Conservation (phyloP, 2,113 vertebrate species). For the Nicator chloris region DNA sequence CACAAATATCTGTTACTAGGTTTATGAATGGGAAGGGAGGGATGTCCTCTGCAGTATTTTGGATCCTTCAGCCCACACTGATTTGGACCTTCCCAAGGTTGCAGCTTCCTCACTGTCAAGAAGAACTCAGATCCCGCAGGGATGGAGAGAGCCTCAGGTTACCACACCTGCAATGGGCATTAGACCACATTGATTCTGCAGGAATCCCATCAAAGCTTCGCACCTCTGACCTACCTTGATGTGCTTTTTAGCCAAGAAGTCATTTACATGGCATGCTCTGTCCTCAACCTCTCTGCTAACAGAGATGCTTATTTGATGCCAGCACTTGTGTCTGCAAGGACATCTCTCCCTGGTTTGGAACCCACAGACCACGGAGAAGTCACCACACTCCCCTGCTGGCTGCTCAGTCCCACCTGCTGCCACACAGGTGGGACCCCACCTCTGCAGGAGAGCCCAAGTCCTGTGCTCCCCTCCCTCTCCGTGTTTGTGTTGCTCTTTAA, state of each 20-base stretch:
- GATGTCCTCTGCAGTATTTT: neutral
- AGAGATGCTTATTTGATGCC: neutral
- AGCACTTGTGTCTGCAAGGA: neutral
- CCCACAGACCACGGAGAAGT: neutral
- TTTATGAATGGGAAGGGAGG: neutral
- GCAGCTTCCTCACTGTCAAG: neutral
- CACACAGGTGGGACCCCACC: neutral
- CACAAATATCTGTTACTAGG: neutral
- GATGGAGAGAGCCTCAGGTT: neutral
- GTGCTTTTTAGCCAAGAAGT: neutral
- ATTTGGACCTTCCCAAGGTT: neutral
- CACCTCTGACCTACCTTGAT: neutral
- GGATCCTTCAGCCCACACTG: neutral
- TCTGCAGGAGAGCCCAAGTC: neutral
- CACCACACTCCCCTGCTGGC: neutral
- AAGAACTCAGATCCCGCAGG: neutral
- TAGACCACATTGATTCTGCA: neutral
- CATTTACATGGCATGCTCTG: neutral
- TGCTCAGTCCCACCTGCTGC: neutral
- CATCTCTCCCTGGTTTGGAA: neutral
- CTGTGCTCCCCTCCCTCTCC: neutral
- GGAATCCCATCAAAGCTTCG: neutral
- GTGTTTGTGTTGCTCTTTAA: slow-evolving; percentile 50
- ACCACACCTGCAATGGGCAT: accelerated
- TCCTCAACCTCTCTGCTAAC: neutral